Conservation (phyloP, 1,140 invertebrate species). For the Lethocerus indicus region DNA sequence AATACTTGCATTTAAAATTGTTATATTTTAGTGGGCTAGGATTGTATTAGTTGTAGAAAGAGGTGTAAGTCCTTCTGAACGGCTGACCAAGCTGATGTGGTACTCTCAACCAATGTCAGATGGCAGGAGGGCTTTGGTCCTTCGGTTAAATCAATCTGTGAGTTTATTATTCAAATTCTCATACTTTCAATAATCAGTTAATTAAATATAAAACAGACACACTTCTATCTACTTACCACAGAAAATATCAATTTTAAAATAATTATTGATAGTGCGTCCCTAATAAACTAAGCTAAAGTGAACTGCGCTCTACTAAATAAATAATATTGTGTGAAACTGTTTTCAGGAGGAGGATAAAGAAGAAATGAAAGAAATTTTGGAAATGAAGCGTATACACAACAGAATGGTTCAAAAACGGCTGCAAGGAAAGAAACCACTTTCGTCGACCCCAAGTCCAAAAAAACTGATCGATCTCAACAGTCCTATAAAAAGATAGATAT, state of each 20-base stretch:
- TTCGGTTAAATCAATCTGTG: constrained; percentile 69
- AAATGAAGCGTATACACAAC: constrained; percentile 75
- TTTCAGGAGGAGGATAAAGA: constrained; percentile 75
- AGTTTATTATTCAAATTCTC: constrained; percentile 20
- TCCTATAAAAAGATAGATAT: background rate
- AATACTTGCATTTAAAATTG: no score
- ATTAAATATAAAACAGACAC: background rate
- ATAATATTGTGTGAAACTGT: no score
- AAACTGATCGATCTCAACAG: constrained; percentile 8
- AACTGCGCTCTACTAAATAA: no score
- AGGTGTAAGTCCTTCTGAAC: constrained; percentile 73
- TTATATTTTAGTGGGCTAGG: constrained; percentile 74
- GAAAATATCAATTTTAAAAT: background rate
- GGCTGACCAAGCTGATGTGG: constrained; percentile 64
- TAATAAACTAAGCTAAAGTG: no score
- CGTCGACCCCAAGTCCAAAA: constrained; percentile 12
- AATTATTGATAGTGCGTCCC: no score
- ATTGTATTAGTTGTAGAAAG: constrained; percentile 94
- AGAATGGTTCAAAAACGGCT: constrained; percentile 48
- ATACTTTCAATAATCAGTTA: background rate
- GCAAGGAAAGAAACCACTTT: constrained; percentile 16
- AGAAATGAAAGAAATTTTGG: constrained; percentile 83
- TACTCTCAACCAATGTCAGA: constrained; percentile 96
- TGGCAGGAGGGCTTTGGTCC: constrained; percentile 67
- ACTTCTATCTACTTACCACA: background rate